Evolutionary conservation across 2,797 vertebrate species (phyloP), one percentile per base, ranked within the genome.

Genomic region (Gorsachius magnificus): DNA sequence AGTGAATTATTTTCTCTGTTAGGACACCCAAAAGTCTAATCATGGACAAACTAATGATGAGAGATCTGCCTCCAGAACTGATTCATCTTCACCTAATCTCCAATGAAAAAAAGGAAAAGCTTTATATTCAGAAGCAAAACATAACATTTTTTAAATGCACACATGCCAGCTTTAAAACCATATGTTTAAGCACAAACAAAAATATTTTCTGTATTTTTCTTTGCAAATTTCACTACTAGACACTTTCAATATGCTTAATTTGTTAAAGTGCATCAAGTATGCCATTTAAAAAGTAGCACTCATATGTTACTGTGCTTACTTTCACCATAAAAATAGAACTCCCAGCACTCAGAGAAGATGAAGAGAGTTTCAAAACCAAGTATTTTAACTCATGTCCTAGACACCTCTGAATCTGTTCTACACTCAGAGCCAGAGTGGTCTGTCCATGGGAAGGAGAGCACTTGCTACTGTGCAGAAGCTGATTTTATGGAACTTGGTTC

Each of bases 281-380:
- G 81, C 79, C 58, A 80, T 91, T 96, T 95, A 58, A 89, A 93
- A 95, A 89, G 38, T 80, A 95, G 79, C 71, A 75, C 46, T 95
- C 8, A 29, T 70, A 58, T 77, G 61, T 71, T 83, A 57, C 75
- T 93, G 48, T 89, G 31, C 84, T 96, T 92, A 69, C 35, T 95
- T 87, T 65, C 82, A 86, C 51, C 51, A 70, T 83, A 92, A 96
- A 97, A 97, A 95, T 83, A 96, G 92, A 95, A 72, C 50, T 91
- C 35, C 19, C 9, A 61, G 48, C 83, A 71, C 43, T 75, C 72
- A 72, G 36, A 92, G 53, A 71, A 77, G 80, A 91, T 81, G 53
- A 89, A 89, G 46, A 83, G 31, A 46, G 17, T 29, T 93, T 91
- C 43, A 92, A 96, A 96, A 94, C 92, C 57, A 95, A 92, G 64